Base-by-base conservation (phyloP, 23 tunicate genomes). In the Ascidia mentula region DNA sequence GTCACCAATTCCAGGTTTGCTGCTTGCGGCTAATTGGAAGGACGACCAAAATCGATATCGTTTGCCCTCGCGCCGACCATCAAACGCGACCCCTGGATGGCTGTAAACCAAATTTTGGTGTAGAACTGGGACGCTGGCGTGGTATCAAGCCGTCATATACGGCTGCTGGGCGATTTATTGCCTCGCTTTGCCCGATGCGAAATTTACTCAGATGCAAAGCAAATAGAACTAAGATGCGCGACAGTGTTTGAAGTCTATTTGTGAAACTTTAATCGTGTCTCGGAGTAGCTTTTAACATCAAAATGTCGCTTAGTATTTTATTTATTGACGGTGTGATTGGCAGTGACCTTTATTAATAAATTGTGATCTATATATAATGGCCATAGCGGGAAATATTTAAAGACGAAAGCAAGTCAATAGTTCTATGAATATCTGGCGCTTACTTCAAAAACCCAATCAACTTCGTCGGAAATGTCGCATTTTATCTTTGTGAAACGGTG, bases 121-220 rank as follows among this genome's bases (percentile, higher is more conserved):
- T 53, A 26, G 65, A 53, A 53, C 65, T 53, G 65, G 65, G 65
- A 9, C 65, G 13, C 12, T 28, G 24, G 28, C 28, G 12, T 53
- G 13, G 24, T 28, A 53, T 53, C 65, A 53, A 53, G 65, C 65
- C 65, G 65, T 5, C 65, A 53, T 9, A 53, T 28, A 28, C 65
- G 22, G 65, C 13, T 5, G 65, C 65, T 53, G 13, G 28, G 7
- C 28, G 13, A 53, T 53, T 53, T 53, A 53, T 53, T 53, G 65
- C 65, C 28, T 20, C 65, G 7, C 65, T 53, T 53, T 3, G 65
- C 12, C 65, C 65, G 65, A 53, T 20, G 24, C 65, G 65, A 53
- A 53, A 53, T 53, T 53, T 53, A 53, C 65, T 53, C 13, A 53
- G 65, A 53, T 20, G 65, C 65, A 53, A 53, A 26, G 65, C 65